phyloP scores from a whole-genome alignment of 2,888 invertebrate species.

The Pegoplata infirma region DNA sequence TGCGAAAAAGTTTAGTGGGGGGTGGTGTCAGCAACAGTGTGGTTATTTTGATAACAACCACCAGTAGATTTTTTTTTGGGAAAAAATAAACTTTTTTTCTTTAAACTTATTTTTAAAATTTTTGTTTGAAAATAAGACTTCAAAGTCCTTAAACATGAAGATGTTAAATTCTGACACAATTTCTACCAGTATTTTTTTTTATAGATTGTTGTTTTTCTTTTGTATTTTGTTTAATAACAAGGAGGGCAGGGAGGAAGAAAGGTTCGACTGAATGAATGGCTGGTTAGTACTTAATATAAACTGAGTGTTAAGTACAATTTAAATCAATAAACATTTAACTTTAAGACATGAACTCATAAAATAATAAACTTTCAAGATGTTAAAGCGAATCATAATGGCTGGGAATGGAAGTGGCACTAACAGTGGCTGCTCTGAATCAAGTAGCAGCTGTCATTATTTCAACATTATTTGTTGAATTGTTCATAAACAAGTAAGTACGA shows the following conservation, averaged over 20 bases:
- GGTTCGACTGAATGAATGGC: too few species aligned
- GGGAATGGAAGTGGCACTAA: neutral
- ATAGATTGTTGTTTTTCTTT: too few species aligned
- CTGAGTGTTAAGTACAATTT: constrained; percentile 32
- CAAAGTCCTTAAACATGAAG: constrained; percentile 17
- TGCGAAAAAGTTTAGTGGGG: neutral
- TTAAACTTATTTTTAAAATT: constrained; percentile 1
- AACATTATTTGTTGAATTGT: neutral
- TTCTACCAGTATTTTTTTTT: constrained; percentile 23
- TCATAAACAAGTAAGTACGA: neutral
- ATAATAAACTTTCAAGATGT: constrained; percentile 24
- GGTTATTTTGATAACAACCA: constrained; percentile 31
- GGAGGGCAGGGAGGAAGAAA: neutral
- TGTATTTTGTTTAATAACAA: neutral
- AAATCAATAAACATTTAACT: constrained; percentile 21
- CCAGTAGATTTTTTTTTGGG: constrained; percentile 20
- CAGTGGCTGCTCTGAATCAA: neutral
- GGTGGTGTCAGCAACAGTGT: neutral
- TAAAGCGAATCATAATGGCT: neutral
- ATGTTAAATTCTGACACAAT: constrained; percentile 34
- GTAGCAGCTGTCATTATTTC: constrained; percentile 1
- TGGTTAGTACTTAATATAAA: constrained; percentile 30
- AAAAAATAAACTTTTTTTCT: neutral
- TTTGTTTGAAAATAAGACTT: constrained; percentile 10
- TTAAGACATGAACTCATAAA: constrained; percentile 34